These are phyloP conservation scores for Gastrophryne carolinensis DNA, from an alignment of 2,797 vertebrate genomes.

Conservation along the genomic window DNA sequence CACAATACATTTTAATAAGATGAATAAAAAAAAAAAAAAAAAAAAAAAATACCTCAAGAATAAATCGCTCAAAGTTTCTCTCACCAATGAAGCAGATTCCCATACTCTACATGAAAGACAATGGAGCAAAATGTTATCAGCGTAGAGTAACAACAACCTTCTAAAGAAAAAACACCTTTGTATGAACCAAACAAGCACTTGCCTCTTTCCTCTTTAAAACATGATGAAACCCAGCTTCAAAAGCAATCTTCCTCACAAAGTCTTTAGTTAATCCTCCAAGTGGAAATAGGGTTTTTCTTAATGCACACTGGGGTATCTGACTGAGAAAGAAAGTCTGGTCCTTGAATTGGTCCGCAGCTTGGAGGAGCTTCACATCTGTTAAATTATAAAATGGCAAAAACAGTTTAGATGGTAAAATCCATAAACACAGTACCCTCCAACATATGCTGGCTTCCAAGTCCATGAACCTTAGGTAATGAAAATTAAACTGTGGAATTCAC, in stretches of 20 bases:
- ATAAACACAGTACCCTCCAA: too few species aligned
- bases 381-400: constrained; percentile 40
- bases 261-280: constrained; percentile 87
- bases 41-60: constrained; percentile 80
- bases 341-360: constrained; percentile 85
- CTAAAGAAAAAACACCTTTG: background rate
- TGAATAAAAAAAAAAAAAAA: background rate
- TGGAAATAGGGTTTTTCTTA: constrained; percentile 86
- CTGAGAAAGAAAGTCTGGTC: constrained; percentile 98
- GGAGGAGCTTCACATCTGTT: constrained; percentile 81
- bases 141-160: background rate
- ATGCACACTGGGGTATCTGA: constrained; percentile 88
- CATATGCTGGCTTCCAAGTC: too few species aligned
- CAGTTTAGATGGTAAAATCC: background rate
- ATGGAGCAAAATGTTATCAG: background rate
- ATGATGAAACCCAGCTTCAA: constrained; percentile 84
- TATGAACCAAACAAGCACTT: constrained; percentile 30
- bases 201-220: constrained; percentile 94
- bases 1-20: background rate
- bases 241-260: constrained; percentile 91
- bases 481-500: too few species aligned
- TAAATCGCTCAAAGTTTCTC: constrained; percentile 89
- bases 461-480: too few species aligned
- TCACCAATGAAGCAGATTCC: constrained; percentile 95
- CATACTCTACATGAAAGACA: constrained; percentile 81